Conservation (phyloP, 2,888 invertebrate genomes). For the Trilocha varians region DNA sequence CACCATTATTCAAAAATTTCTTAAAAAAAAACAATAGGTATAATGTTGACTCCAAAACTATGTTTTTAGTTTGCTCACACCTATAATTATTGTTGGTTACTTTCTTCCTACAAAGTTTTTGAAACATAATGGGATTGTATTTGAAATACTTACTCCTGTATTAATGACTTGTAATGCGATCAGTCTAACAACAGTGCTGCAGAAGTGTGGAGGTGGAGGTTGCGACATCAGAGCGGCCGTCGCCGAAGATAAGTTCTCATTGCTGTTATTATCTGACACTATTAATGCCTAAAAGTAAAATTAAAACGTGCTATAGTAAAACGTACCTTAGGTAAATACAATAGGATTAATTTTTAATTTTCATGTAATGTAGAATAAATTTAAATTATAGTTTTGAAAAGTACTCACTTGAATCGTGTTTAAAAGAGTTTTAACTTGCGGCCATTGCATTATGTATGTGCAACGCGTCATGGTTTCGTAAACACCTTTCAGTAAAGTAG, state of each 20-base stretch:
- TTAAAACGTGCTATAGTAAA: not conserved
- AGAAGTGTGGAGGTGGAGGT: slow-evolving; percentile 95
- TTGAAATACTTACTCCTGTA: slow-evolving; percentile 79
- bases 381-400: slow-evolving; percentile 3
- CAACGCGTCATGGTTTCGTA: slow-evolving; percentile 95
- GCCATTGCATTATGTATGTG: slow-evolving; percentile 96
- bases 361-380: too few species aligned
- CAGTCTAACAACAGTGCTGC: slow-evolving; percentile 95
- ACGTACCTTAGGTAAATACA: too few species aligned
- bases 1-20: too few species aligned
- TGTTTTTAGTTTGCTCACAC: too few species aligned
- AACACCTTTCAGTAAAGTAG: slow-evolving; percentile 92
- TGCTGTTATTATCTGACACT: slow-evolving; percentile 80
- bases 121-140: too few species aligned
- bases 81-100: too few species aligned
- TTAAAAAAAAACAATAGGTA: too few species aligned
- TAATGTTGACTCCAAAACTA: too few species aligned
- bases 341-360: too few species aligned
- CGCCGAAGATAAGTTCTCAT: slow-evolving; percentile 86
- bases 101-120: too few species aligned
- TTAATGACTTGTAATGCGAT: slow-evolving; percentile 96
- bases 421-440: slow-evolving; percentile 91
- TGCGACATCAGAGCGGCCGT: slow-evolving; percentile 91
- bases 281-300: slow-evolving; percentile 76
- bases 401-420: slow-evolving; percentile 85